Conservation (phyloP, 2,888 invertebrate genomes). For the Nymphalis polychloros region DNA sequence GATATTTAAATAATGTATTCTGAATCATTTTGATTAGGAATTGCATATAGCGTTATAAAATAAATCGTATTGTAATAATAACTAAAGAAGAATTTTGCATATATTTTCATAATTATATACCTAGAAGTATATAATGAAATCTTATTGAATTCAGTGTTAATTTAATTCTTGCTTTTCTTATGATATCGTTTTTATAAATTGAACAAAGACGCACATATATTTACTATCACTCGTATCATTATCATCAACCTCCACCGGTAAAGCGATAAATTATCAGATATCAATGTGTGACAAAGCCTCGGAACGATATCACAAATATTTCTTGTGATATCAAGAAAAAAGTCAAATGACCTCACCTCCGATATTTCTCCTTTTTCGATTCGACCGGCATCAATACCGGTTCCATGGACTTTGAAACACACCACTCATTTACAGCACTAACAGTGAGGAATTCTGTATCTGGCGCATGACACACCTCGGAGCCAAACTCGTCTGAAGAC, state of each 20-base stretch:
- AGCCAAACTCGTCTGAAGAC: conserved; percentile 78
- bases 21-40: conserved; percentile 38
- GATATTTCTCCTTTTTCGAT: conserved; percentile 79
- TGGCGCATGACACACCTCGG: conserved; percentile 76
- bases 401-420: conserved; percentile 70
- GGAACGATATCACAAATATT: conserved; percentile 68
- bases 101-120: not conserved
- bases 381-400: conserved; percentile 72
- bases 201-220: conserved; percentile 59
- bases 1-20: conserved; percentile 39
- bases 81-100: not conserved
- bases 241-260: conserved; percentile 54
- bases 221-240: conserved; percentile 39
- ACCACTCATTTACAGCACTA: conserved; percentile 80
- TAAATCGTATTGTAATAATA: not conserved
- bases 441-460: conserved; percentile 75
- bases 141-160: not conserved
- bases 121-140: not conserved
- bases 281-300: conserved; percentile 61
- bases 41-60: conserved; percentile 28
- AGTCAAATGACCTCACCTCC: conserved; percentile 72
- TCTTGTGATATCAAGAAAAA: conserved; percentile 47
- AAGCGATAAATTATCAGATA: conserved; percentile 63
- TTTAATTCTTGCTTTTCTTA: conserved; percentile 12
- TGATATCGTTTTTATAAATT: conserved; percentile 33